Conservation (phyloP, 1,140 invertebrate genomes). For the Atta colombica region DNA sequence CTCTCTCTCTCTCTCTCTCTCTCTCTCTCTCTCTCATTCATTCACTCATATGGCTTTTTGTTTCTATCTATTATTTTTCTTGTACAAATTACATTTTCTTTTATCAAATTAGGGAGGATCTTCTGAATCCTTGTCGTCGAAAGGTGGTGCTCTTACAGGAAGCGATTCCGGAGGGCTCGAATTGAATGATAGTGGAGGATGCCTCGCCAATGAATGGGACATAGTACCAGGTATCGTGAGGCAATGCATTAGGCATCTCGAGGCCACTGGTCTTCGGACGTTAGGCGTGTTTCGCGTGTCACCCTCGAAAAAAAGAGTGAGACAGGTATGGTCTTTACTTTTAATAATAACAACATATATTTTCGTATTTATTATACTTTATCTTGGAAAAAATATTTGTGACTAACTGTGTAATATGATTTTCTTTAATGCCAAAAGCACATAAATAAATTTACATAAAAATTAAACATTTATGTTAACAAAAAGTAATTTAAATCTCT, state of each 20-base stretch:
- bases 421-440: conserved; percentile 15
- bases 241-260: conserved; percentile 93
- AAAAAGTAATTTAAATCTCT: neutral
- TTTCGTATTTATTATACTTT: neutral
- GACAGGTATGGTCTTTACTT: conserved; percentile 90
- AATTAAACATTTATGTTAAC: neutral
- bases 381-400: neutral
- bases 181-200: conserved; percentile 82
- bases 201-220: conserved; percentile 84
- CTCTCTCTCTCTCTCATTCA: too few species aligned
- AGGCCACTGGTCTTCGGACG: conserved; percentile 92
- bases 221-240: conserved; percentile 91
- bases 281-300: conserved; percentile 96
- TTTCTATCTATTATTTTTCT: neutral
- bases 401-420: neutral
- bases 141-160: conserved; percentile 87
- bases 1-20: neutral
- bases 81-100: conserved; percentile 4
- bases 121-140: conserved; percentile 89
- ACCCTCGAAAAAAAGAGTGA: conserved; percentile 95
- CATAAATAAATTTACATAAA: neutral
- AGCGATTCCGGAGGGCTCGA: conserved; percentile 88
- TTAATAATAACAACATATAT: neutral
- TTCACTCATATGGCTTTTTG: neutral
- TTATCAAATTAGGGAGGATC: conserved; percentile 88